Conservation (phyloP, 2,888 invertebrate species). For the Allygus modestus region DNA sequence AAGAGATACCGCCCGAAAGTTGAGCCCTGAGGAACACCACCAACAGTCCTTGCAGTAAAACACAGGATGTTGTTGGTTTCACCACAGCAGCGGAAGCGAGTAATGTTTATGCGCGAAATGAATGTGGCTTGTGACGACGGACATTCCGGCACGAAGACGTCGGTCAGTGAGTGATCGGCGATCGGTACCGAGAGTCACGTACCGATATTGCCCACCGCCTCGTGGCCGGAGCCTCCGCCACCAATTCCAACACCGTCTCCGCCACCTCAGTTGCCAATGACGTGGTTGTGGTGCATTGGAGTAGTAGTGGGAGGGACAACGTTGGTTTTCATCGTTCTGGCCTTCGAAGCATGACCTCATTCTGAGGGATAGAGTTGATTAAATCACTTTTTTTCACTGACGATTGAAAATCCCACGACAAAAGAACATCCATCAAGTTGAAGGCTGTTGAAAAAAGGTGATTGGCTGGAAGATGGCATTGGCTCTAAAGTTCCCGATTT, state of each 20-base stretch:
- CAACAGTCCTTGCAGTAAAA: no score
- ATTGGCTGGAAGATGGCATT: no score
- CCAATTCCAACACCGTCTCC: background rate
- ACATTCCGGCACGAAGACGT: constrained; percentile 45
- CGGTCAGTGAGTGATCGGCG: background rate
- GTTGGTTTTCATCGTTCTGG: background rate
- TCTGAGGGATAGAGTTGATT: no score
- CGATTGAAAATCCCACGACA: no score
- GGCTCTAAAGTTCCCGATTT: no score
- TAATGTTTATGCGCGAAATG: constrained; percentile 27
- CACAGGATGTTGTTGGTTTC: constrained; percentile 27
- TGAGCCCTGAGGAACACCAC: no score
- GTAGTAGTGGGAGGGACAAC: background rate
- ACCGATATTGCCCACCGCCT: background rate
- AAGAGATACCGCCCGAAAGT: no score
- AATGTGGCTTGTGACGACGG: constrained; percentile 21
- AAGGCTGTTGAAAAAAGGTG: no score
- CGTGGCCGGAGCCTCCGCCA: background rate
- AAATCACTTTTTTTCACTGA: no score
- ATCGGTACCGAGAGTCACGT: constrained; percentile 25
- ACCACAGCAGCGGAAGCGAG: constrained; percentile 18
- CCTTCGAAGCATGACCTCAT: background rate
- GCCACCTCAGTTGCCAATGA: no score
- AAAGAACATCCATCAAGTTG: no score
- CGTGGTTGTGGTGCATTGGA: background rate